Percentiles rank a stretch among this genome's conserved stretches.
phyloP scores from a whole-genome alignment of 2,888 invertebrate species.

The Hypomecis punctinalis region DNA sequence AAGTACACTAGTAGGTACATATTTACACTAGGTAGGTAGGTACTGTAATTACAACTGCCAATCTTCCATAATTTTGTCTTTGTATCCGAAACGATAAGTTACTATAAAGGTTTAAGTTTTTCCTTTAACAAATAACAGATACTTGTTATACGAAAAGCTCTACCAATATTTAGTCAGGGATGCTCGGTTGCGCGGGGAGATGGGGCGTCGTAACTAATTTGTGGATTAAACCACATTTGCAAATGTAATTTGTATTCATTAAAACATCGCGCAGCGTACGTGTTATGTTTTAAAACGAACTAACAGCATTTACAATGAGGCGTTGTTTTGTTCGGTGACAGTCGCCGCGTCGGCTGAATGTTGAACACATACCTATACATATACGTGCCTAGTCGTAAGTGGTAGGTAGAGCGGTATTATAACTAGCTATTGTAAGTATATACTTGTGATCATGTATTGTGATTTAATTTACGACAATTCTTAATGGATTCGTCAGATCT shows the following conservation, averaged over 20 bases:
- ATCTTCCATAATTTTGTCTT: too few species aligned
- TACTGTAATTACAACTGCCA: too few species aligned
- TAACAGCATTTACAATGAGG: constrained; percentile 34
- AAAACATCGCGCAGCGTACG: constrained; percentile 67
- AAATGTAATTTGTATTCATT: constrained; percentile 84
- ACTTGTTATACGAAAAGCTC: constrained; percentile 22
- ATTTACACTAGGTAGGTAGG: too few species aligned
- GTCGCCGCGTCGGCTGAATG: constrained; percentile 26
- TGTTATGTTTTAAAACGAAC: constrained; percentile 60
- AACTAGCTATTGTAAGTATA: too few species aligned
- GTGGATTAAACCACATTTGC: constrained; percentile 82
- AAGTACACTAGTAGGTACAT: too few species aligned
- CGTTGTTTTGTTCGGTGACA: constrained; percentile 46
- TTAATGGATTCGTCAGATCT: too few species aligned
- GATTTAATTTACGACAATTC: too few species aligned
- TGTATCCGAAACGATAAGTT: too few species aligned
- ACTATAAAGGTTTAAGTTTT: too few species aligned
- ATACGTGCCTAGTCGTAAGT: too few species aligned
- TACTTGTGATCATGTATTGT: too few species aligned
- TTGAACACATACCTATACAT: background rate
- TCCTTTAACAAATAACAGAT: background rate
- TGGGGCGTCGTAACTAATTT: constrained; percentile 73
- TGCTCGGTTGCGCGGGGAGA: constrained; percentile 38
- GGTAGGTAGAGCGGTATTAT: too few species aligned
- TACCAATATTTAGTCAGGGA: constrained; percentile 40